Conservation (phyloP, 30 jellyfish, hydroid and myxozoan genomes). For the Rhopilema esculentum region DNA sequence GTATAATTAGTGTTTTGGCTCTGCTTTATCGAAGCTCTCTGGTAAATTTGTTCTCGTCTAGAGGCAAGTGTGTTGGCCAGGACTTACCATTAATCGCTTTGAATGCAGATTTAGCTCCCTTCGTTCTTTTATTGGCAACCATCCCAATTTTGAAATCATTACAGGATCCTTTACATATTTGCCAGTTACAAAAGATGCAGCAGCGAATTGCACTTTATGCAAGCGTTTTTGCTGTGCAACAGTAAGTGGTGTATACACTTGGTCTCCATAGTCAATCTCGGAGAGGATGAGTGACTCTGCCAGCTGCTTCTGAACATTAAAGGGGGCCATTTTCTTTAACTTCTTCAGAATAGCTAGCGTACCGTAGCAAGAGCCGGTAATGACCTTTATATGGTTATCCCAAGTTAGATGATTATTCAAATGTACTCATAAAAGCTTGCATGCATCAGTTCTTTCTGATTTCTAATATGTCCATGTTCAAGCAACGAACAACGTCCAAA, state of each 20-base stretch:
- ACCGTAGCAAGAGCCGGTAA: slow-evolving; percentile 56
- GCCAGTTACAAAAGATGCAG: slow-evolving; percentile 56
- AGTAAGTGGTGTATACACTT: slow-evolving; percentile 21
- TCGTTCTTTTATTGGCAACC: slow-evolving; percentile 42
- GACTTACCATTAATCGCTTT: too few relatives aligned
- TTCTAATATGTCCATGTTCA: too few relatives aligned
- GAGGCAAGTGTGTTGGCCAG: too few relatives aligned
- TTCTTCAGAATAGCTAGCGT: slow-evolving; percentile 45
- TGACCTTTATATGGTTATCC: slow-evolving; percentile 49
- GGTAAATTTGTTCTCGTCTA: too few relatives aligned
- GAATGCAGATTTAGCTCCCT: slow-evolving; percentile 41
- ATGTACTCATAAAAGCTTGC: slow-evolving; percentile 58
- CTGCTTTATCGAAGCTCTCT: too few relatives aligned
- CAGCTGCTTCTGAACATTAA: slow-evolving; percentile 47
- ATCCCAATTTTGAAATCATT: slow-evolving; percentile 31
- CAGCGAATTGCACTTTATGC: slow-evolving; percentile 48
- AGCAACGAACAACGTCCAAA: too few relatives aligned
- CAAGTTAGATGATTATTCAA: slow-evolving; percentile 54
- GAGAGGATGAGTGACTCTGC: slow-evolving; percentile 66
- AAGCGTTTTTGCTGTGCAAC: slow-evolving; percentile 31
- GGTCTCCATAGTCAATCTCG: slow-evolving; percentile 60
- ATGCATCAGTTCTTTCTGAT: slow-evolving; percentile 50
- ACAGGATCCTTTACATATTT: slow-evolving; percentile 20
- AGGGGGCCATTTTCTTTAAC: slow-evolving; percentile 59
- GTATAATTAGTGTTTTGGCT: too few relatives aligned